Conservation (phyloP, 2,797 vertebrate genomes). For the Bucorvus abyssinicus region DNA sequence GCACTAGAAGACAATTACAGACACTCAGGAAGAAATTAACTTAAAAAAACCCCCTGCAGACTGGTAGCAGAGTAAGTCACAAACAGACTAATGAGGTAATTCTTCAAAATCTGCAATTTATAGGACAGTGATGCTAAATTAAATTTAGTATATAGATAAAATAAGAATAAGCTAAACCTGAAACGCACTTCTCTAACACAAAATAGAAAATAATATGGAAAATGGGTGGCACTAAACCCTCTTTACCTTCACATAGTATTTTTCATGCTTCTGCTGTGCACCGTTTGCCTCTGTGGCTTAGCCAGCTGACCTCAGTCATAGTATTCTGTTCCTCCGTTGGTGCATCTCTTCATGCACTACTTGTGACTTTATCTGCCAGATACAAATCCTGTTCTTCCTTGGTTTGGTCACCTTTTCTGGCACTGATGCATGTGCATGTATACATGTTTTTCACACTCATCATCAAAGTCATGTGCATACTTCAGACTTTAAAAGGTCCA, state of each 20-base stretch:
- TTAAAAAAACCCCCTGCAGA: neutral
- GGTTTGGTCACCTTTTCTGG: neutral
- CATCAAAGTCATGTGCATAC: neutral
- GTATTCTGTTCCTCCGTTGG: neutral
- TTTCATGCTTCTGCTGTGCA: neutral
- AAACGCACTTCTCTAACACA: neutral
- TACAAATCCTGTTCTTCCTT: neutral
- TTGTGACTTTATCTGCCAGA: neutral
- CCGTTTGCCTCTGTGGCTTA: neutral
- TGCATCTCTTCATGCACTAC: neutral
- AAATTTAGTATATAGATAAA: neutral
- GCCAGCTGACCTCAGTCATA: neutral
- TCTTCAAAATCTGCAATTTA: neutral
- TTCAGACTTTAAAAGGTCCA: neutral
- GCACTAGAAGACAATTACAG: neutral
- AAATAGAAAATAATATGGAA: neutral
- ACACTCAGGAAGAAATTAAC: neutral
- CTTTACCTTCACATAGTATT: neutral
- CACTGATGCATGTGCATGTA: neutral
- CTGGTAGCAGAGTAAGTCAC: neutral
- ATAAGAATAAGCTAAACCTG: neutral
- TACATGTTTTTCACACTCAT: neutral
- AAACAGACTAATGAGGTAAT: neutral
- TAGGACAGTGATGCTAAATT: neutral
- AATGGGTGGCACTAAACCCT: neutral